Evolutionary conservation across 2,797 vertebrate genomes (phyloP).

Genomic region (Phoxinus dragarum): DNA sequence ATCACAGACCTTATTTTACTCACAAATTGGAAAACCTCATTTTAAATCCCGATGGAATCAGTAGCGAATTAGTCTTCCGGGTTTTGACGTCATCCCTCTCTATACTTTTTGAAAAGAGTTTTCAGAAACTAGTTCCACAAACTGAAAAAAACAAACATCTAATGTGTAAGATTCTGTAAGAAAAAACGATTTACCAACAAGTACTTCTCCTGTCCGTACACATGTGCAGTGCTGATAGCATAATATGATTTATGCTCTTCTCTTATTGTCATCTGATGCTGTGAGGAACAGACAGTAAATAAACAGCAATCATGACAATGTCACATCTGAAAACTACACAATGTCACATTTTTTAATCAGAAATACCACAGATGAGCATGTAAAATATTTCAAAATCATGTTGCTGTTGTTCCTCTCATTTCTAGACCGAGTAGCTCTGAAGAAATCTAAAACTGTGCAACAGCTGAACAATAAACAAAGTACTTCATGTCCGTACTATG

Average conservation of each 20-base stretch:
- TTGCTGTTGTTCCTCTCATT: neutral
- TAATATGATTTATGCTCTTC: conserved; percentile 94
- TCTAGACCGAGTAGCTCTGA: neutral
- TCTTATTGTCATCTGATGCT: conserved; percentile 86
- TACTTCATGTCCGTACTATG: neutral
- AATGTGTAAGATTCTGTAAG: neutral
- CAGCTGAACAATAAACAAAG: neutral
- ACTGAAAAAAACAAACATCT: too few relatives aligned
- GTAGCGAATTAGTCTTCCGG: neutral
- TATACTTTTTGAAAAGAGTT: neutral
- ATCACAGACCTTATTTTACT: neutral
- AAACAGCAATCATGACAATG: neutral
- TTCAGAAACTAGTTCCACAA: neutral
- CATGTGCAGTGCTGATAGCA: conserved; percentile 92
- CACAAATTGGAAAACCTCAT: neutral
- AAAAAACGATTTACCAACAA: conserved; percentile 85
- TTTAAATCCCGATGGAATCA: neutral
- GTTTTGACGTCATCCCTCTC: neutral
- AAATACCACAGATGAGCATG: neutral
- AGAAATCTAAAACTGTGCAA: conserved; percentile 3
- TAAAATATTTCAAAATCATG: conserved; percentile 4
- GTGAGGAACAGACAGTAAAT: conserved; percentile 55
- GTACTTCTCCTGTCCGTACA: conserved; percentile 97
- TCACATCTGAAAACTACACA: neutral
- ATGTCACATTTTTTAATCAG: neutral